These are phyloP conservation scores for Agonum fuliginosum DNA, from an alignment of 2,888 invertebrate genomes.

Conservation along the genomic window DNA sequence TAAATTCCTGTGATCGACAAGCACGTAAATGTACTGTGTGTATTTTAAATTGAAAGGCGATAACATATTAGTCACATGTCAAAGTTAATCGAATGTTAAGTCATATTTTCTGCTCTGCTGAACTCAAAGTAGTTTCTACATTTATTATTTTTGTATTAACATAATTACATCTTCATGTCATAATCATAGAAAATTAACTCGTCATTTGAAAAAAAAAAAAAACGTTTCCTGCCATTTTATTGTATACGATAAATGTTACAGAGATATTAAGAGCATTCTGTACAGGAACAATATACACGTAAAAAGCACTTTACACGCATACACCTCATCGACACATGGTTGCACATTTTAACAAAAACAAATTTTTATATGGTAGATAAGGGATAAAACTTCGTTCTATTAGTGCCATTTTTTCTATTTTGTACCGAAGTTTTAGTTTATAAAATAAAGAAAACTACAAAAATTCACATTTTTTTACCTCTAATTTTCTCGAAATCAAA, in stretches of 20 bases:
- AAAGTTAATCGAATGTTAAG: constrained; percentile 26
- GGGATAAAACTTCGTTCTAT: too few relatives aligned
- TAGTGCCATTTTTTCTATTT: neutral
- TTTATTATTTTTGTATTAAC: constrained; percentile 17
- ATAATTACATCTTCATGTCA: constrained; percentile 34
- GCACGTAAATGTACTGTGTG: constrained; percentile 4
- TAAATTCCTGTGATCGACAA: too few relatives aligned
- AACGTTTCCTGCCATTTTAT: neutral
- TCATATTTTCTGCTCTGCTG: constrained; percentile 29
- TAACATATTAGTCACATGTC: constrained; percentile 24
- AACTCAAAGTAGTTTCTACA: constrained; percentile 8
- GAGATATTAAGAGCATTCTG: neutral
- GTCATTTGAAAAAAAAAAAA: neutral
- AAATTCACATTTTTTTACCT: too few relatives aligned
- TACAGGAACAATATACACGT: too few relatives aligned
- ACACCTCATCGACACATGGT: too few relatives aligned
- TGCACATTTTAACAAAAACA: too few relatives aligned
- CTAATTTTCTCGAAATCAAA: too few relatives aligned
- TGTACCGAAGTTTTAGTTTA: neutral
- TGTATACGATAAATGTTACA: neutral
- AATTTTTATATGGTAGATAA: too few relatives aligned
- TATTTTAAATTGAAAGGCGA: too few relatives aligned
- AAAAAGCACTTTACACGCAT: too few relatives aligned
- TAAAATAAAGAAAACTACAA: neutral
- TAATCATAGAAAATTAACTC: constrained; percentile 11